phyloP scores from a whole-genome alignment of 2,888 invertebrate genomes.

The Timema podura region DNA sequence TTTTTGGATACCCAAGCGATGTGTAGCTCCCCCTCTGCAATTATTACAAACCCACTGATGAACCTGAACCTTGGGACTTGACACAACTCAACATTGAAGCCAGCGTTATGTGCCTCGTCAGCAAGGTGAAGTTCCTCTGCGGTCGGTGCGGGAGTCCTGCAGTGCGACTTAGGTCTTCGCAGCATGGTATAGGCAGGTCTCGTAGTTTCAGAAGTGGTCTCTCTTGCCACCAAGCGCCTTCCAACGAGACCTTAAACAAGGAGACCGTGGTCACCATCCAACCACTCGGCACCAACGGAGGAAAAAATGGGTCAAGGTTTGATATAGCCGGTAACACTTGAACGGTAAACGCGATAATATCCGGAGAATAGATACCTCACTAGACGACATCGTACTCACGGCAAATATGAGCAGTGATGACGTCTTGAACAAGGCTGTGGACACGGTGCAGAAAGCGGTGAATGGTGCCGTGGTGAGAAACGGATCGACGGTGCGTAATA shows the following conservation, averaged over 20 bases:
- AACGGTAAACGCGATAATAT: too few species aligned
- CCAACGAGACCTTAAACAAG: slow-evolving; percentile 14
- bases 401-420: slow-evolving; percentile 28
- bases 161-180: slow-evolving; percentile 40
- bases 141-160: slow-evolving; percentile 70
- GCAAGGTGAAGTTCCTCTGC: slow-evolving; percentile 74
- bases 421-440: slow-evolving; percentile 29
- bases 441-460: slow-evolving; percentile 44
- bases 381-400: slow-evolving; percentile 16
- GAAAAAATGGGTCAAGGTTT: slow-evolving; percentile 14
- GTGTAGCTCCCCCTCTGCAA: slow-evolving; percentile 62
- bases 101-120: slow-evolving; percentile 79
- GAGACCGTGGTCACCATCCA: slow-evolving; percentile 28
- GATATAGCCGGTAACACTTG: too few species aligned
- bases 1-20: slow-evolving; percentile 50
- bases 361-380: too few species aligned
- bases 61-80: slow-evolving; percentile 81
- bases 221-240: slow-evolving; percentile 22
- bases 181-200: slow-evolving; percentile 33
- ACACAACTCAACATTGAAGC: slow-evolving; percentile 84
- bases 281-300: slow-evolving; percentile 22
- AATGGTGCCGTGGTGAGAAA: slow-evolving; percentile 53
- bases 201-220: slow-evolving; percentile 37
- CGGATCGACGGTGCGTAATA: slow-evolving; percentile 49
- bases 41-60: slow-evolving; percentile 74